Evolutionary conservation across 1,140 invertebrate species (phyloP).

Genomic region (Anagrus nilaparvatae): DNA sequence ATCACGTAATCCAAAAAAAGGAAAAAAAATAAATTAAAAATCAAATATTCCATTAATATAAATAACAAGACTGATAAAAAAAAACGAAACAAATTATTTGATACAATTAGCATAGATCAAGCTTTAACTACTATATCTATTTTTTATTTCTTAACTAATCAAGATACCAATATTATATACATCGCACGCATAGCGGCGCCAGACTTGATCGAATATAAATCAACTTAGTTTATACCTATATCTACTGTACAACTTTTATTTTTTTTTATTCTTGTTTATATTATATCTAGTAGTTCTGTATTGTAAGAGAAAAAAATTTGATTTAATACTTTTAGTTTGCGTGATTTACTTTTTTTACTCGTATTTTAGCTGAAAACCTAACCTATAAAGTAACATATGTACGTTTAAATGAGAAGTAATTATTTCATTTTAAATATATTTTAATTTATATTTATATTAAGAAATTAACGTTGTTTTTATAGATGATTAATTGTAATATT

Average conservation of each 20-base stretch:
- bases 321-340: neutral
- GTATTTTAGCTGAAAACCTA: neutral
- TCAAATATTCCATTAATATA: neutral
- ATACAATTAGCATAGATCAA: neutral
- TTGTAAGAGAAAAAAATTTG: neutral
- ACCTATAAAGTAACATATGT: too few relatives aligned
- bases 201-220: neutral
- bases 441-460: too few relatives aligned
- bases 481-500: too few relatives aligned
- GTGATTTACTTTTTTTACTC: neutral
- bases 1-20: too few relatives aligned
- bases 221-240: neutral
- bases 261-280: neutral
- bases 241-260: neutral
- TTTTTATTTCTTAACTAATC: neutral
- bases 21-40: neutral
- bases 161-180: neutral
- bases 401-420: too few relatives aligned
- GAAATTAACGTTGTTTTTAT: too few relatives aligned
- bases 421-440: too few relatives aligned
- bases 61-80: constrained; percentile 1
- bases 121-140: neutral
- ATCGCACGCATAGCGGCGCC: neutral
- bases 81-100: neutral
- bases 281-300: neutral